Percentiles rank a stretch among this genome's conserved stretches.
Conservation (phyloP, 2,113 vertebrate genomes). For the Sitta europaea region DNA sequence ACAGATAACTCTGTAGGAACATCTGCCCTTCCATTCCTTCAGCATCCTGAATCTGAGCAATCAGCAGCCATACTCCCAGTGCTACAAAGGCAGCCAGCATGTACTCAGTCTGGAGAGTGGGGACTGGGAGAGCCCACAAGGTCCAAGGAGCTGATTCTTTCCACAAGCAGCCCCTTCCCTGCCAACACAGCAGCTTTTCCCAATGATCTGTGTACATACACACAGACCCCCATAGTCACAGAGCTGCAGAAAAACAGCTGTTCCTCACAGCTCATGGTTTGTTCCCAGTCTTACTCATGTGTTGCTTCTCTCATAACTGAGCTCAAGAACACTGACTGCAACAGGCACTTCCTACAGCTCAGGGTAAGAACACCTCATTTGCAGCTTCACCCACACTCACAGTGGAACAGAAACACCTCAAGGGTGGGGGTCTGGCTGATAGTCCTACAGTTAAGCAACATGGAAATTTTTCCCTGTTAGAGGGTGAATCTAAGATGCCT, state of each 20-base stretch:
- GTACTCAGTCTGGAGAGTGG: not conserved
- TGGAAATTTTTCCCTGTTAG: not conserved
- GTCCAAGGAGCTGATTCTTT: not conserved
- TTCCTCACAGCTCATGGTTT: not conserved
- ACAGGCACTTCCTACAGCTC: not conserved
- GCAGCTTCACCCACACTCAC: not conserved
- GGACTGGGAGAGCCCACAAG: not conserved
- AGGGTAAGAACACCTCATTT: not conserved
- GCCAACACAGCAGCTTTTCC: not conserved
- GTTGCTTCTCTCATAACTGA: not conserved
- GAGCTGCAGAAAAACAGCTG: not conserved
- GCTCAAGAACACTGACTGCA: not conserved
- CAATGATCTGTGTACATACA: rapidly evolving
- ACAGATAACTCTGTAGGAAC: not conserved
- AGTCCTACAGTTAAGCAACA: not conserved
- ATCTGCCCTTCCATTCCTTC: not conserved
- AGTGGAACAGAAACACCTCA: not conserved
- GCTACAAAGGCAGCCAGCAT: not conserved
- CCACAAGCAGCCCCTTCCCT: not conserved
- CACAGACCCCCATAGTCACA: rapidly evolving
- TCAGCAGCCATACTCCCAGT: not conserved
- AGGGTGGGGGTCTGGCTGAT: not conserved
- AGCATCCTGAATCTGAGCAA: not conserved
- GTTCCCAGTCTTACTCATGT: not conserved
- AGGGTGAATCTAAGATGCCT: not conserved